These are phyloP conservation scores for Seriola dumerili DNA, from an alignment of 2,113 vertebrate species.

Conservation along the genomic window DNA sequence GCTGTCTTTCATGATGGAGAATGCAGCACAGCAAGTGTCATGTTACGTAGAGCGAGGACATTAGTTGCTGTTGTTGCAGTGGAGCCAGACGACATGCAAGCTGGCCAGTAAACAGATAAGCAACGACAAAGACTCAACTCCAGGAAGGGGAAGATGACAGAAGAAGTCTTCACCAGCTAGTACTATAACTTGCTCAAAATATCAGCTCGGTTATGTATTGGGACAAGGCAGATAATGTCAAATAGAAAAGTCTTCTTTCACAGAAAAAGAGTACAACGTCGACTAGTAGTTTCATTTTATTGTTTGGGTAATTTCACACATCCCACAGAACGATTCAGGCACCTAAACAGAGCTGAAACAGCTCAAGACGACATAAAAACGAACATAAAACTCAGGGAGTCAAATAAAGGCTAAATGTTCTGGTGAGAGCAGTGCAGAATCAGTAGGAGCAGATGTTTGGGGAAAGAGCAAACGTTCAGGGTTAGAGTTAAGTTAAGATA, in stretches of 20 bases:
- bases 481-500: too few species aligned
- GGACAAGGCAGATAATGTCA: background rate
- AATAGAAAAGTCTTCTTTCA: background rate
- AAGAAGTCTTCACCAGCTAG: background rate
- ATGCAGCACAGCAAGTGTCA: constrained; percentile 31
- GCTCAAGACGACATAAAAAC: too few species aligned
- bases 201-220: background rate
- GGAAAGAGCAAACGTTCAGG: too few species aligned
- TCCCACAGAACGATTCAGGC: background rate
- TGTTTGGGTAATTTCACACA: constrained; percentile 27
- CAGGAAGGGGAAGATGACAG: constrained; percentile 15
- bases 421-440: too few species aligned
- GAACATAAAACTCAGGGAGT: too few species aligned
- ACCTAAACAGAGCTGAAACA: too few species aligned
- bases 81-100: constrained; percentile 41
- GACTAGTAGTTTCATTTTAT: constrained; percentile 6
- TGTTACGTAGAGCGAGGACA: constrained; percentile 35
- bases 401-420: too few species aligned
- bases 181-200: background rate
- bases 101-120: constrained; percentile 44
- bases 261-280: background rate
- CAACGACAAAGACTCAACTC: constrained; percentile 12
- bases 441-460: too few species aligned
- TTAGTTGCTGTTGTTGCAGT: constrained; percentile 17
- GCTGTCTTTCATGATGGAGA: constrained; percentile 29